These are phyloP conservation scores for Caenorhabditis latens DNA, from an alignment of 1,140 invertebrate species.

Conservation along the genomic window DNA sequence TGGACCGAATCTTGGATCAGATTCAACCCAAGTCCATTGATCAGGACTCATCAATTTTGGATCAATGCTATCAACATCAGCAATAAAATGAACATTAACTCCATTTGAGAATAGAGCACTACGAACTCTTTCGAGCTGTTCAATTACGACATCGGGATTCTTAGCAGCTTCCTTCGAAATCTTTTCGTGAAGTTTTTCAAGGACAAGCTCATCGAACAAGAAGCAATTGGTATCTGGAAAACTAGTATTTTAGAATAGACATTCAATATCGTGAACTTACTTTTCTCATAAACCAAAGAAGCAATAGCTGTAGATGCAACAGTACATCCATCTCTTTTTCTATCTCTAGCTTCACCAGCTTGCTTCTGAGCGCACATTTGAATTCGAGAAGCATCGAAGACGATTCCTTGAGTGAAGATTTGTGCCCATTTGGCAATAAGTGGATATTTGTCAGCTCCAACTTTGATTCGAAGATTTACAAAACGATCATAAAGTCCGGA, in stretches of 20 bases:
- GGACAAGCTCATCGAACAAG: conserved; percentile 59
- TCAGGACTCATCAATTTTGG: conserved; percentile 28
- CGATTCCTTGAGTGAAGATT: conserved; percentile 84
- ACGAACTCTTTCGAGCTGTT: conserved; percentile 48
- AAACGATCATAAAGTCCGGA: conserved; percentile 82
- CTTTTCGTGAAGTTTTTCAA: conserved; percentile 65
- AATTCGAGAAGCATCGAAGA: conserved; percentile 83
- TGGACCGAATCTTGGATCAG: conserved; percentile 32
- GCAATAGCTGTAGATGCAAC: conserved; percentile 80
- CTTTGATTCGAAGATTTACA: conserved; percentile 81
- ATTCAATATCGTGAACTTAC: conserved; percentile 23
- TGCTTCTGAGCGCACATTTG: conserved; percentile 80
- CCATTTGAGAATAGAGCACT: conserved; percentile 50
- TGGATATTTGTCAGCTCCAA: conserved; percentile 82
- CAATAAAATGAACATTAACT: conserved; percentile 60
- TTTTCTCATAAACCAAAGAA: conserved; percentile 57
- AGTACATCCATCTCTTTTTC: conserved; percentile 82
- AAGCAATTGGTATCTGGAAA: conserved; percentile 64
- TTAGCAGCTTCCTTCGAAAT: conserved; percentile 54
- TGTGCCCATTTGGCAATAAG: conserved; percentile 85
- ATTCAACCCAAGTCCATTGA: conserved; percentile 26
- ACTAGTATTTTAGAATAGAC: background rate
- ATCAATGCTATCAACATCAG: conserved; percentile 36
- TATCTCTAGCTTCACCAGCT: conserved; percentile 84
- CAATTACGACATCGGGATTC: conserved; percentile 38